These are phyloP conservation scores for Alces alces DNA, from an alignment of 2,113 vertebrate species.

Conservation along the genomic window DNA sequence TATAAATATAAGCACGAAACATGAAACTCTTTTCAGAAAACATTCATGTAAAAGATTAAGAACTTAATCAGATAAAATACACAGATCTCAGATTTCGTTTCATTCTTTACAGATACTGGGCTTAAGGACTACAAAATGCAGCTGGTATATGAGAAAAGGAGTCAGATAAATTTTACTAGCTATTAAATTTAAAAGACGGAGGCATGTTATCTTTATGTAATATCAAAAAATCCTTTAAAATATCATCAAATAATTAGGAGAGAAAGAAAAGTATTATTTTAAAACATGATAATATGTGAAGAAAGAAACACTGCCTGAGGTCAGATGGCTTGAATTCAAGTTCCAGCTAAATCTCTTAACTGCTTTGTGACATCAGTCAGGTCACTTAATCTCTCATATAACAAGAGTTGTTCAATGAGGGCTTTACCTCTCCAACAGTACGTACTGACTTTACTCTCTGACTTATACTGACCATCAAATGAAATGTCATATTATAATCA, in stretches of 20 bases:
- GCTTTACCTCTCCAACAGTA: background rate
- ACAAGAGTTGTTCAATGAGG: background rate
- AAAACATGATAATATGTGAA: background rate
- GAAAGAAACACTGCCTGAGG: background rate
- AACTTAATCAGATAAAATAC: constrained; percentile 22
- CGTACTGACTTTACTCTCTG: background rate
- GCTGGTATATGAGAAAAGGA: background rate
- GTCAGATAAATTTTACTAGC: background rate
- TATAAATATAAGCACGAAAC: constrained; percentile 25
- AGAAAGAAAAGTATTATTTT: background rate
- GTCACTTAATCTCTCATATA: background rate
- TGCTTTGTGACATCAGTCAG: background rate
- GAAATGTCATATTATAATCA: constrained; percentile 9
- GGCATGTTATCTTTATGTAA: background rate
- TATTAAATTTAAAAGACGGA: constrained; percentile 3
- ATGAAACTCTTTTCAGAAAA: constrained; percentile 21
- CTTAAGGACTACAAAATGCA: constrained; percentile 27
- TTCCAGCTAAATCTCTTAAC: background rate
- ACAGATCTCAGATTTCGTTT: constrained; percentile 31
- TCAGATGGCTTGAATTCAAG: constrained; percentile 2
- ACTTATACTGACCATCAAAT: background rate
- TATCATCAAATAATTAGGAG: constrained; percentile 20
- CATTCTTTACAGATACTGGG: background rate
- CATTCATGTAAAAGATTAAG: background rate
- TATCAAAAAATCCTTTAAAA: constrained; percentile 7